Evolutionary conservation across 2,113 vertebrate species (phyloP).

Genomic region (Ceyx melanurus): DNA sequence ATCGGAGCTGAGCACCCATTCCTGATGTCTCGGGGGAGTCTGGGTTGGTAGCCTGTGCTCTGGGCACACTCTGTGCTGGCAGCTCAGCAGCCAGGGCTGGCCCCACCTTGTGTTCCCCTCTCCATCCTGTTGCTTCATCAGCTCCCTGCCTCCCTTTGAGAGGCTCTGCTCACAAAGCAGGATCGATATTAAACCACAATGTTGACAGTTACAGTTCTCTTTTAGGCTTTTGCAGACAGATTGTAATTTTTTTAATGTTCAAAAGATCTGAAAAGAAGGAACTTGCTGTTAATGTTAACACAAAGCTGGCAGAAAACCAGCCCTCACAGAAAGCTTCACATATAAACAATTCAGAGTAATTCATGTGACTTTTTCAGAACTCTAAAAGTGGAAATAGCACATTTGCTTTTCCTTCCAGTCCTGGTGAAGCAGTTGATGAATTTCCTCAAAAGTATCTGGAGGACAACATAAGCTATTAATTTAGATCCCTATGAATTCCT

Average conservation of each 20-base stretch:
- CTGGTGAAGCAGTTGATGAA: conserved; percentile 11
- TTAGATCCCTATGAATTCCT: not conserved
- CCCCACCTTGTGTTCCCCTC: not conserved
- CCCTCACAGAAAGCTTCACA: conserved; percentile 44
- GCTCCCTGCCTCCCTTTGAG: not conserved
- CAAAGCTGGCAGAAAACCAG: conserved; percentile 64
- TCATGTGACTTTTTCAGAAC: conserved; percentile 32
- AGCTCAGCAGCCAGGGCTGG: not conserved
- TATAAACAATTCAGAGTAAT: conserved; percentile 59
- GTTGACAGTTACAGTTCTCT: conserved; percentile 58
- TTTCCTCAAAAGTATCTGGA: conserved; percentile 26
- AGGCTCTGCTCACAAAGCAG: not conserved
- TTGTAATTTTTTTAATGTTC: conserved; percentile 63
- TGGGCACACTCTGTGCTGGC: not conserved
- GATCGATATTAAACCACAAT: conserved; percentile 17
- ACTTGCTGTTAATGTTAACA: conserved; percentile 65
- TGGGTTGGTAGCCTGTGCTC: fast-evolving
- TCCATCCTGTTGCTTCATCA: not conserved
- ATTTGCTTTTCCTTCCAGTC: conserved; percentile 29
- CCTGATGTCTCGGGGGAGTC: not conserved
- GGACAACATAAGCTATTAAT: not conserved
- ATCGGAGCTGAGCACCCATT: fast-evolving
- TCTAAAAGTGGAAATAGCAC: conserved; percentile 46
- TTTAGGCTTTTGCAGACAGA: conserved; percentile 59
- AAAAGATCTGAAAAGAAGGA: conserved; percentile 62